Base-by-base conservation (phyloP, 2,888 invertebrate species). In the Phengaris alcon region DNA sequence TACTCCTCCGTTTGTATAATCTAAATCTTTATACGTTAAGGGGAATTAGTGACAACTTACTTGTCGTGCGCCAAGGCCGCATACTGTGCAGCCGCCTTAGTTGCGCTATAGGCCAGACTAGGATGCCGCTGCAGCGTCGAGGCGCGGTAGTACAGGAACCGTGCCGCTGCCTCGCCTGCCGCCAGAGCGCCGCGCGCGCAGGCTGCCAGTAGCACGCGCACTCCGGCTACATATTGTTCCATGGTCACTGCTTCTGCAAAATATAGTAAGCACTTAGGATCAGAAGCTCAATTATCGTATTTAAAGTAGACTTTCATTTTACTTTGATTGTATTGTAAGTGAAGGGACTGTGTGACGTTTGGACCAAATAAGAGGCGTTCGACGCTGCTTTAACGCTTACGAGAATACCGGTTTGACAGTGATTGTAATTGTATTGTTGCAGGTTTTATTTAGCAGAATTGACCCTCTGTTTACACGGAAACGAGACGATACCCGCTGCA, bases 61-160 rank as follows among this genome's bases (percentile, higher is more conserved):
- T 91, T 91, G 78, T 95, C 95, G 81, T 94, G 94, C 0, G 95
- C 95, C 46, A 95, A 82, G 0, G 93, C 89, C 44, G 95, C 94
- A 80, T 95, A 95, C 75, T 94, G 91, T 0, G 94, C 92, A 4
- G 95, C 95, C 0, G 95, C 95, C 79, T 95, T 95, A 0, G 95
- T 94, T 0, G 95, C 95, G 8, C 92, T 90, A 81, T 95, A 95
- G 0, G 95, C 91, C 0, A 95, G 84, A 81, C 95, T 95, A 0
- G 94, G 94, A 79, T 95, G 95, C 7, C 93, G 88, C 80, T 95
- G 95, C 59, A 95, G 84, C 9, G 95, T 94, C 7, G 95, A 95
- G 0, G 95, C 95, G n/a, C 95, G 88, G 85, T 95, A 95, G 87
- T 95, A 95, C 6, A 95, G 86, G 83, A 95, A 95, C 6, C 95